phyloP scores from a whole-genome alignment of 2,113 vertebrate species.

The Acanthisitta chloris region DNA sequence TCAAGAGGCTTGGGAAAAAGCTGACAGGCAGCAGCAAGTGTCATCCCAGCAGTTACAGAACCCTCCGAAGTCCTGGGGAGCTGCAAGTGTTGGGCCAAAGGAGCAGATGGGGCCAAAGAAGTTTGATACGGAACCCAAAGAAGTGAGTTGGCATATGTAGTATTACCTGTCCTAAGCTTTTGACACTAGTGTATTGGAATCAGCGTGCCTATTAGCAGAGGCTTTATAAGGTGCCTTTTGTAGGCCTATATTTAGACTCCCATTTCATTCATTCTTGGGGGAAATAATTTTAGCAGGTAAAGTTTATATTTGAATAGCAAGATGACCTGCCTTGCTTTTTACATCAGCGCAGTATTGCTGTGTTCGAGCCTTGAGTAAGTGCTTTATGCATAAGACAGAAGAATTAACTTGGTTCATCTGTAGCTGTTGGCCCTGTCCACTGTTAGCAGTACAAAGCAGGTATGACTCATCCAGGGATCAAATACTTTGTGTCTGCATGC shows the following conservation, averaged over 20 bases:
- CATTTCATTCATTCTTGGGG: not conserved
- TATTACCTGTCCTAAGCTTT: conserved; percentile 29
- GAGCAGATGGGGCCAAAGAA: conserved; percentile 72
- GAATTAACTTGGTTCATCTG: conserved; percentile 10
- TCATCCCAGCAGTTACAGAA: conserved; percentile 52
- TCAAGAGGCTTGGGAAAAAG: conserved; percentile 66
- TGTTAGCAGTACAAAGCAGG: conserved; percentile 35
- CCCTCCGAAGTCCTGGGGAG: conserved; percentile 79
- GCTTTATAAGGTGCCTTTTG: not conserved
- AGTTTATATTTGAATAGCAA: not conserved
- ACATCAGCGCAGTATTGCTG: not conserved
- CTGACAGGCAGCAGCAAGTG: conserved; percentile 44
- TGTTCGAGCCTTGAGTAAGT: not conserved
- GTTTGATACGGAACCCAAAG: conserved; percentile 74
- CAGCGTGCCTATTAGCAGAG: not conserved
- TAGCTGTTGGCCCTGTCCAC: not conserved
- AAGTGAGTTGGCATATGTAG: conserved; percentile 73
- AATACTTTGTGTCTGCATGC: conserved; percentile 38
- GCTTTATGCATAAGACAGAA: conserved; percentile 27
- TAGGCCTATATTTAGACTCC: not conserved
- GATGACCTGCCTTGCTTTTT: not conserved
- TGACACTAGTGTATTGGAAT: not conserved
- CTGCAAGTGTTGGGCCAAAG: conserved; percentile 77
- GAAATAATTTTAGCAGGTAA: not conserved
- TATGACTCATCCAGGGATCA: conserved; percentile 53